Percentiles rank a stretch among this genome's conserved stretches.
Evolutionary conservation across 2,797 vertebrate genomes (phyloP).

Genomic region (Pangasius mekongensis): DNA sequence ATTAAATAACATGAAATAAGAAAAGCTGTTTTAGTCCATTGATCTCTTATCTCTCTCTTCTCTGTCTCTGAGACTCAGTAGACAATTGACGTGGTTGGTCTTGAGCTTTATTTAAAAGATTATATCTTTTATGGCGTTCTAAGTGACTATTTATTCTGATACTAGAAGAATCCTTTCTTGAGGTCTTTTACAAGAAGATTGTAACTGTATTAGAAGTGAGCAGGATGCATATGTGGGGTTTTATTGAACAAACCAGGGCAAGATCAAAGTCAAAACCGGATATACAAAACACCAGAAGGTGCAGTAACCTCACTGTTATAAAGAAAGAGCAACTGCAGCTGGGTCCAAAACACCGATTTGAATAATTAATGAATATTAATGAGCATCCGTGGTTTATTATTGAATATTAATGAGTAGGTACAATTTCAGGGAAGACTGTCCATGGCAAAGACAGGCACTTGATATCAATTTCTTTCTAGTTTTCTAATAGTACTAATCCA

Average conservation of each 20-base stretch:
- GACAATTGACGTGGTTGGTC: background rate
- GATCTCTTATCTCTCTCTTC: constrained; percentile 6
- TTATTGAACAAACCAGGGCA: background rate
- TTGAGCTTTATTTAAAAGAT: constrained; percentile 6
- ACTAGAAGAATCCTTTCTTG: constrained; percentile 1
- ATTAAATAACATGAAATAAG: constrained; percentile 8
- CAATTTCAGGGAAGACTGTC: background rate
- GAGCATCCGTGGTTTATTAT: background rate
- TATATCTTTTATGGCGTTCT: constrained; percentile 5
- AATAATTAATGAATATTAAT: background rate
- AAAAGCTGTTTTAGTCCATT: background rate
- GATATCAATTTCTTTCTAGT: background rate
- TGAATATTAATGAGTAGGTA: background rate
- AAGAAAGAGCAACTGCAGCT: background rate
- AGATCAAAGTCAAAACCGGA: background rate
- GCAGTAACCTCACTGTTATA: background rate
- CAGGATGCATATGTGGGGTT: background rate
- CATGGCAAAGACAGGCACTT: background rate
- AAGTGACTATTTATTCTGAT: constrained; percentile 6
- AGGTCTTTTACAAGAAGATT: background rate
- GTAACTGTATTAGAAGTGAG: background rate
- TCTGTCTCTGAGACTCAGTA: background rate
- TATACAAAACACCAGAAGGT: background rate
- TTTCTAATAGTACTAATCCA: background rate
- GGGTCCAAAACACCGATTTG: background rate